These are phyloP conservation scores for Amphiprion percula DNA, from an alignment of 2,113 vertebrate genomes.

Conservation along the genomic window DNA sequence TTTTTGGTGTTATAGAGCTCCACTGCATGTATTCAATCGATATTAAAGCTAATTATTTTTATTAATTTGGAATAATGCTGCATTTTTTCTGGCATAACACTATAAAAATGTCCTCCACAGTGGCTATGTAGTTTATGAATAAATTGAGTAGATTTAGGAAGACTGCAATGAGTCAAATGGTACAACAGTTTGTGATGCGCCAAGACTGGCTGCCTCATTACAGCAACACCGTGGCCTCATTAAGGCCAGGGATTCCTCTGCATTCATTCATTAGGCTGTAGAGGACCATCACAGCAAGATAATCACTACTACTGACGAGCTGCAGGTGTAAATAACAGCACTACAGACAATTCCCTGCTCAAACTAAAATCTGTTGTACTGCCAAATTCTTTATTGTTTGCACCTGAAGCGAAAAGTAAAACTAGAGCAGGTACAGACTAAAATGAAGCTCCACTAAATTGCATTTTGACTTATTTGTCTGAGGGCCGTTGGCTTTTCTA, in stretches of 20 bases:
- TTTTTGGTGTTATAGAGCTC: no score
- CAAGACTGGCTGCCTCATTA: conserved; percentile 33
- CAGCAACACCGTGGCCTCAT: conserved; percentile 13
- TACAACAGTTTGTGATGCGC: not conserved
- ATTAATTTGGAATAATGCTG: not conserved
- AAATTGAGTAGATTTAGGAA: not conserved
- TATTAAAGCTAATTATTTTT: not conserved
- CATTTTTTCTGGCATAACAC: not conserved
- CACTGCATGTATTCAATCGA: not conserved
- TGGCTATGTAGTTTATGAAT: not conserved
- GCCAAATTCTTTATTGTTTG: not conserved
- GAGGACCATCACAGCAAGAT: conserved; percentile 1
- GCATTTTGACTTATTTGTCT: not conserved
- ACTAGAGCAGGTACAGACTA: not conserved
- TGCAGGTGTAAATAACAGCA: not conserved
- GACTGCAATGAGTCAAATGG: conserved; percentile 3
- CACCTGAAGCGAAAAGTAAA: not conserved
- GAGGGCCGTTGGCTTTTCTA: not conserved
- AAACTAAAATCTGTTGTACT: not conserved
- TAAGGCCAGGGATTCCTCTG: conserved; percentile 28
- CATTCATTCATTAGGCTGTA: conserved; percentile 21
- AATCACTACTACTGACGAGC: not conserved
- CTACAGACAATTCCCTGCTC: no score
- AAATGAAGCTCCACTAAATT: no score
- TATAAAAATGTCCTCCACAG: accelerated